phyloP scores from a whole-genome alignment of 2,888 invertebrate genomes.

The Ernsta delagoae region DNA sequence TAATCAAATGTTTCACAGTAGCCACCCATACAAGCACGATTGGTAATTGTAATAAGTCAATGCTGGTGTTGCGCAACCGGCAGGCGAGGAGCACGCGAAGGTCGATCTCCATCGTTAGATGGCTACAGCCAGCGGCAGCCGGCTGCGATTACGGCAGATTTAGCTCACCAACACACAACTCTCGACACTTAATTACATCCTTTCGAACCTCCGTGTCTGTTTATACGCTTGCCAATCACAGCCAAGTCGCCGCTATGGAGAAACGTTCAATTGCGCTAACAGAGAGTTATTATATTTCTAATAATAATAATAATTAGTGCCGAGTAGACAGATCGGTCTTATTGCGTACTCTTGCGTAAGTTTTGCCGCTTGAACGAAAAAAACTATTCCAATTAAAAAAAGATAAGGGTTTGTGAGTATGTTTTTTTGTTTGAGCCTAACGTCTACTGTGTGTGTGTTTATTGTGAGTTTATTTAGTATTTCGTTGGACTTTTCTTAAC shows the following conservation, averaged over 20 bases:
- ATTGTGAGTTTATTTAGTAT: too few species aligned
- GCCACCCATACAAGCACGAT: background rate
- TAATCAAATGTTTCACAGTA: conserved; percentile 7
- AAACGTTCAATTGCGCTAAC: conserved; percentile 6
- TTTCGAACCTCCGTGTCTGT: conserved; percentile 40
- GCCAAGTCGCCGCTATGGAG: conserved; percentile 1
- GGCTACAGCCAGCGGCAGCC: too few species aligned
- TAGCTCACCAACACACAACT: conserved; percentile 46
- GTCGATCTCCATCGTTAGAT: conserved; percentile 42
- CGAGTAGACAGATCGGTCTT: too few species aligned
- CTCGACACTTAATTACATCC: conserved; percentile 47
- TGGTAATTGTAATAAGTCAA: conserved; percentile 37
- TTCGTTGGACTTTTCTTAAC: too few species aligned
- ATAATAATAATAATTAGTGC: background rate
- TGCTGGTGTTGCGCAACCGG: conserved; percentile 44
- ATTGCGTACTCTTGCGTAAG: too few species aligned
- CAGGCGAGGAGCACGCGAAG: conserved; percentile 48
- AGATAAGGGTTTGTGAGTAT: background rate
- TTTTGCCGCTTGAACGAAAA: background rate
- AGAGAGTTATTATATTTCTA: background rate
- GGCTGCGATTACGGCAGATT: conserved; percentile 45
- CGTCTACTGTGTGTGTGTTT: too few species aligned
- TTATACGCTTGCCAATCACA: conserved; percentile 29
- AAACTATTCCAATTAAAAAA: background rate
- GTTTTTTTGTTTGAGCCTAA: too few species aligned